Percentiles rank a stretch among this genome's conserved stretches.
phyloP scores from a whole-genome alignment of 1,140 invertebrate genomes.

The Drosophila kikkawai region DNA sequence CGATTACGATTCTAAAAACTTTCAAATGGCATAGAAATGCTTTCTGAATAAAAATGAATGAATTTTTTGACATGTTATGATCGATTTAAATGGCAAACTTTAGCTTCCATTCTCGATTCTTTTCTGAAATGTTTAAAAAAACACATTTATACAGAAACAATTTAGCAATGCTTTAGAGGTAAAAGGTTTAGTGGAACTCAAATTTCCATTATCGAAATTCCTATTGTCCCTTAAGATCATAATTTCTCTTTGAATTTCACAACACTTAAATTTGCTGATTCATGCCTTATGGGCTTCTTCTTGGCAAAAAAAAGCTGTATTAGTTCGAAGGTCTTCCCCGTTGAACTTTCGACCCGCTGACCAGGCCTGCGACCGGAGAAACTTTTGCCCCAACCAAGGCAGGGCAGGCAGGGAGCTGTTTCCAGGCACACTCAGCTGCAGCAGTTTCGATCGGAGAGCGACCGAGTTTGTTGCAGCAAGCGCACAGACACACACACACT shows the following conservation, averaged over 20 bases:
- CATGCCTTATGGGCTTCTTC: constrained; percentile 18
- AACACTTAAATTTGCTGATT: constrained; percentile 23
- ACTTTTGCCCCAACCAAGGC: constrained; percentile 41
- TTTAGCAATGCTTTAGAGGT: neutral
- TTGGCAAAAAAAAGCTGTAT: constrained; percentile 33
- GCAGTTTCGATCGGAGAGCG: constrained; percentile 57
- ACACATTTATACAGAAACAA: neutral
- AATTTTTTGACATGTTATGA: too few relatives aligned
- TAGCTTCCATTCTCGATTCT: too few relatives aligned
- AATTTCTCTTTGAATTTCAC: neutral
- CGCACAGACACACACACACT: constrained; percentile 40
- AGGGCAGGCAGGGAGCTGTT: constrained; percentile 22
- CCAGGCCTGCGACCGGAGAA: constrained; percentile 28
- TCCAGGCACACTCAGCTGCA: constrained; percentile 48
- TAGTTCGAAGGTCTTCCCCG: constrained; percentile 30
- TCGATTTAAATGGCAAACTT: too few relatives aligned
- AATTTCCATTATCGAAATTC: neutral
- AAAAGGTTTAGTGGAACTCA: neutral
- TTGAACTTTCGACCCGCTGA: constrained; percentile 65
- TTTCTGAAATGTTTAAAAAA: too few relatives aligned
- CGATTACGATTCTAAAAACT: too few relatives aligned
- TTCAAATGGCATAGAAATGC: too few relatives aligned
- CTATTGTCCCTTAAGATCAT: neutral
- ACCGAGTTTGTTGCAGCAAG: constrained; percentile 61
- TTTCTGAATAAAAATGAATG: too few relatives aligned